Conservation (phyloP, 1,140 invertebrate genomes). For the Drosophila miranda region DNA sequence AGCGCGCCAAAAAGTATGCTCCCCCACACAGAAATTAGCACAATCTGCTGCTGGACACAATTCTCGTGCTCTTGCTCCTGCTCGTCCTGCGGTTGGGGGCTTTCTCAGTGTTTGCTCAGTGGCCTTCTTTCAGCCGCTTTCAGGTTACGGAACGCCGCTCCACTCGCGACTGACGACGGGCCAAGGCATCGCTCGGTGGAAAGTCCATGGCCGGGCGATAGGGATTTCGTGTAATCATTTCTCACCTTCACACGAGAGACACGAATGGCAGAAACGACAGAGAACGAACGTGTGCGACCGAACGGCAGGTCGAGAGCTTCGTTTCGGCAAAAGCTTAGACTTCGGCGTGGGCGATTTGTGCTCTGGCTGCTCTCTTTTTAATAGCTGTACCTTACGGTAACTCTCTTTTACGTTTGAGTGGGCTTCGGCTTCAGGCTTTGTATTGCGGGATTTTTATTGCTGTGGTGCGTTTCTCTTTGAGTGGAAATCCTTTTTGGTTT, state of each 20-base stretch:
- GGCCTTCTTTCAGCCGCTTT: conserved; percentile 45
- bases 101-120: not conserved
- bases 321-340: conserved; percentile 4
- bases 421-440: too few relatives aligned
- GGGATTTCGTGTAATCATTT: conserved; percentile 29
- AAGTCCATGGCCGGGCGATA: conserved; percentile 36
- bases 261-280: not conserved
- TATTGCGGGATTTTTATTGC: too few relatives aligned
- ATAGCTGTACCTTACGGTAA: too few relatives aligned
- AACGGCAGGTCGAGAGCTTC: not conserved
- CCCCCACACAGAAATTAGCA: conserved; percentile 35
- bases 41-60: conserved; percentile 14
- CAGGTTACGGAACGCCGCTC: conserved; percentile 58
- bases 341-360: too few relatives aligned
- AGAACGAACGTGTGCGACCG: conserved; percentile 2
- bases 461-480: too few relatives aligned
- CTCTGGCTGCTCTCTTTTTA: too few relatives aligned
- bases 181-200: conserved; percentile 27
- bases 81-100: not conserved
- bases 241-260: conserved; percentile 39
- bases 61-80: conserved; percentile 13
- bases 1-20: conserved; percentile 67
- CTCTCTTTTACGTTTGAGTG: too few relatives aligned
- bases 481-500: too few relatives aligned
- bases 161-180: conserved; percentile 59